phyloP scores from a whole-genome alignment of 2,888 invertebrate genomes.

The Lathronympha strigana region DNA sequence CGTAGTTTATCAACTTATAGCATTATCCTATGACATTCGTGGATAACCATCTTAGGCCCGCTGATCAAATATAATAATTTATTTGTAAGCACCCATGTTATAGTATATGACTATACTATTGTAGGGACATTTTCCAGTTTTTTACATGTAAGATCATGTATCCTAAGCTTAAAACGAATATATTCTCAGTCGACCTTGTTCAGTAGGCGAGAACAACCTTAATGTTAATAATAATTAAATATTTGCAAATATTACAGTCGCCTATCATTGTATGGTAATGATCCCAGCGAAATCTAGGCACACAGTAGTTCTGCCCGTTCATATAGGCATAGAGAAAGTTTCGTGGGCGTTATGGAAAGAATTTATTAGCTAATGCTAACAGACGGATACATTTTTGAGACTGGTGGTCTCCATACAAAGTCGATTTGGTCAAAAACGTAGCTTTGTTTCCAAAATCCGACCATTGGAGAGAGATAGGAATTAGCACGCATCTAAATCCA shows the following conservation, averaged over 20 bases:
- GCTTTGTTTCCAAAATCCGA: too few species aligned
- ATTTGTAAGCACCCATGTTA: too few species aligned
- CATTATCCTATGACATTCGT: too few species aligned
- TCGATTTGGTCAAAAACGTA: too few species aligned
- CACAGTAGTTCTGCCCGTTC: slow-evolving; percentile 12
- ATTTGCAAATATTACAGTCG: slow-evolving; percentile 19
- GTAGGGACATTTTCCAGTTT: too few species aligned
- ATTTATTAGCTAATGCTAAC: slow-evolving; percentile 3
- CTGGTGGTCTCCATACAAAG: neutral
- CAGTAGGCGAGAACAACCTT: neutral
- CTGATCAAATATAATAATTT: too few species aligned
- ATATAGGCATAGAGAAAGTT: slow-evolving; percentile 29
- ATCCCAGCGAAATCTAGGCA: slow-evolving; percentile 6
- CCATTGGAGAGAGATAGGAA: too few species aligned
- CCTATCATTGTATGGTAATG: slow-evolving; percentile 35
- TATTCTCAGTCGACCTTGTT: neutral
- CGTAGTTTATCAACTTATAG: too few species aligned
- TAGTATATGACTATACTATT: too few species aligned
- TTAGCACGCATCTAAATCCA: too few species aligned
- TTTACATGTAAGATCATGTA: too few species aligned
- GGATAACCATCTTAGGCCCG: too few species aligned
- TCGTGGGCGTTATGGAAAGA: slow-evolving; percentile 20
- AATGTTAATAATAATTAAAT: slow-evolving; percentile 11
- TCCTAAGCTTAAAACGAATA: neutral
- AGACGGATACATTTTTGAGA: neutral